Evolutionary conservation across 2,888 invertebrate species (phyloP).

Genomic region (Agonopterix heracliana): DNA sequence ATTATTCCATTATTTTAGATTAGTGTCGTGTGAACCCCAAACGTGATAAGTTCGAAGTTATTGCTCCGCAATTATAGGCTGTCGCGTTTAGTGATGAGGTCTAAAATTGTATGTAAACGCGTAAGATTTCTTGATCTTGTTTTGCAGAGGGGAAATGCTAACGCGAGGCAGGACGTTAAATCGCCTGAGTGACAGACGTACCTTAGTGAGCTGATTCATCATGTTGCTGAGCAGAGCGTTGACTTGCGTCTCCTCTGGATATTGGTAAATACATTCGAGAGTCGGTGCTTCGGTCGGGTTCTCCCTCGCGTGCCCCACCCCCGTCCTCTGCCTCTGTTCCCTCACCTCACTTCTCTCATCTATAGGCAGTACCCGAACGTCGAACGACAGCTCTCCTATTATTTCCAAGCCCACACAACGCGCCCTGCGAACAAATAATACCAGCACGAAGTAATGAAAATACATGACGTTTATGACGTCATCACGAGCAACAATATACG

Average conservation of each 20-base stretch:
- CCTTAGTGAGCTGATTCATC: conserved; percentile 44
- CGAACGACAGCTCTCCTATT: conserved; percentile 13
- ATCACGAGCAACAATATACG: background rate
- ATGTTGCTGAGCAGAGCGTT: conserved; percentile 37
- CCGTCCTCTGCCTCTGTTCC: background rate
- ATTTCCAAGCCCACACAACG: conserved; percentile 6
- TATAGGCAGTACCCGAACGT: conserved; percentile 5
- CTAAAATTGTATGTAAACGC: no score
- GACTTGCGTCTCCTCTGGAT: conserved; percentile 29
- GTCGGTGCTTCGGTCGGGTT: conserved; percentile 15
- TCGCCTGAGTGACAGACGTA: no score
- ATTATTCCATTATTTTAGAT: no score
- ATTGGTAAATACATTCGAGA: conserved; percentile 33
- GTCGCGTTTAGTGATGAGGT: no score
- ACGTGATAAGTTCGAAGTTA: no score
- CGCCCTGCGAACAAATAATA: background rate
- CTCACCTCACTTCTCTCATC: background rate
- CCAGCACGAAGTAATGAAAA: background rate
- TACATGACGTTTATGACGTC: background rate
- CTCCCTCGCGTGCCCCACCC: background rate
- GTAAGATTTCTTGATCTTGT: no score
- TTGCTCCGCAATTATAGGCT: no score
- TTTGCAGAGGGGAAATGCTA: no score
- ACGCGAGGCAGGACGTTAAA: no score
- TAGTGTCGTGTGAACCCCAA: no score